Evolutionary conservation across 2,113 vertebrate genomes (phyloP).

Genomic region (Sceloporus undulatus): DNA sequence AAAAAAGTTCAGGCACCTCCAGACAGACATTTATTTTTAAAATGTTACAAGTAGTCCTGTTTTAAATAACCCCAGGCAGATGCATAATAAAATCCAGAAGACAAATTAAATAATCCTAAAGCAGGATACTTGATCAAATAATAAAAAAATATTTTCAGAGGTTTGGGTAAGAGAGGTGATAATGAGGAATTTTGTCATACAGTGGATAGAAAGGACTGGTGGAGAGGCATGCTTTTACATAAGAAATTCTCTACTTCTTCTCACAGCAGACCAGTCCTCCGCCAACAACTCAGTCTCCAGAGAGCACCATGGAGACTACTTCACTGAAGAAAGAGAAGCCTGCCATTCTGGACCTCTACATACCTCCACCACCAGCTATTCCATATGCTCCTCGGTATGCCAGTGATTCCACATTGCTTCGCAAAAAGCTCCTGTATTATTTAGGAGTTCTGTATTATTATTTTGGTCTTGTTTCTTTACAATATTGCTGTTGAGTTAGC

Average conservation of each 20-base stretch:
- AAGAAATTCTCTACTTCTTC: slow-evolving; percentile 1
- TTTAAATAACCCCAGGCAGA: neutral
- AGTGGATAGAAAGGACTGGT: neutral
- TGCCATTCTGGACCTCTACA: slow-evolving; percentile 88
- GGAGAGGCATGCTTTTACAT: neutral
- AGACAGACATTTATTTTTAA: neutral
- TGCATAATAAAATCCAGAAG: neutral
- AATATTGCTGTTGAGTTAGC: slow-evolving; percentile 17
- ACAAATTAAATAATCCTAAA: neutral
- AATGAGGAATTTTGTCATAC: neutral
- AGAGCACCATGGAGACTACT: slow-evolving; percentile 76
- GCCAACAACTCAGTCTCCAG: slow-evolving; percentile 75
- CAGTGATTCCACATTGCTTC: fast-evolving
- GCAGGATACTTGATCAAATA: neutral
- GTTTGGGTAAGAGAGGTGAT: neutral
- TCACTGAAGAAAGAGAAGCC: slow-evolving; percentile 86
- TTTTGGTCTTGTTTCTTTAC: neutral
- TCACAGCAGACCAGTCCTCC: slow-evolving; percentile 79
- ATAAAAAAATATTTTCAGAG: neutral
- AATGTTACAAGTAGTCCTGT: neutral
- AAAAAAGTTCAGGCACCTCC: neutral
- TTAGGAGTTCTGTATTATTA: neutral
- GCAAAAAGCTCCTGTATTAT: neutral
- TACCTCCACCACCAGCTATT: slow-evolving; percentile 89
- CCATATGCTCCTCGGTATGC: slow-evolving; percentile 89